Base-by-base conservation (phyloP, 2,888 invertebrate genomes). In the Plagodis dolabraria region DNA sequence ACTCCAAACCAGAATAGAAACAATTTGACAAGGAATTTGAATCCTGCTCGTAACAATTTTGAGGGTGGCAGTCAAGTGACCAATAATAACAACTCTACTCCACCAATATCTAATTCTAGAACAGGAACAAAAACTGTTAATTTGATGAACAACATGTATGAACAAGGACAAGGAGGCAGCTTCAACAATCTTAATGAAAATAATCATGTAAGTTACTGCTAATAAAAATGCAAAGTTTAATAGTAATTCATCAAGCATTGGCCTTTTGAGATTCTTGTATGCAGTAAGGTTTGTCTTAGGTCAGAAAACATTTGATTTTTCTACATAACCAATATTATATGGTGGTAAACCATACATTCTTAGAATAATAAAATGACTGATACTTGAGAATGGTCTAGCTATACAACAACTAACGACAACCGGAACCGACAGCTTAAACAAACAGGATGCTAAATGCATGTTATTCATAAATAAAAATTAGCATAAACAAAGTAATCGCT, bases 141-240 rank as follows among this genome's bases (percentile, higher is more conserved):
- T 69, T 73, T 92, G 65, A 91, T 92, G 73, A 92, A 90, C 79
- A 92, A 92, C 61, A 92, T 92, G 92, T 92, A 89, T 75, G 92
- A 92, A 57, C 89, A 85, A 68, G 87, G 85, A 47, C 92, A 91
- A 69, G 82, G 86, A 68, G 85, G 86, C 44, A 83, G 82, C 71
- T 86, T 89, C 57, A 90, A 85, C 64, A 92, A 90, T 67, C 61
- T 88, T 43, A 91, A 89, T 77, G 92, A 92, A 42, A 87, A 77
- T 74, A 89, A 85, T 73, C 88, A 87, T 68, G 92, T 90, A 74
- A 82, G 87, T 47, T 22, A 22, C 22, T 22, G 4, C 22, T 22
- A 22, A 22, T 22, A 22, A 22, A 22, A 22, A 22, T 4, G 22
- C 22, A 22, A 22, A 22, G 22, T 22, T 22, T n/a, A n/a, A 22